Conservation (phyloP, 2,888 invertebrate genomes). For the Epiblema foenella region DNA sequence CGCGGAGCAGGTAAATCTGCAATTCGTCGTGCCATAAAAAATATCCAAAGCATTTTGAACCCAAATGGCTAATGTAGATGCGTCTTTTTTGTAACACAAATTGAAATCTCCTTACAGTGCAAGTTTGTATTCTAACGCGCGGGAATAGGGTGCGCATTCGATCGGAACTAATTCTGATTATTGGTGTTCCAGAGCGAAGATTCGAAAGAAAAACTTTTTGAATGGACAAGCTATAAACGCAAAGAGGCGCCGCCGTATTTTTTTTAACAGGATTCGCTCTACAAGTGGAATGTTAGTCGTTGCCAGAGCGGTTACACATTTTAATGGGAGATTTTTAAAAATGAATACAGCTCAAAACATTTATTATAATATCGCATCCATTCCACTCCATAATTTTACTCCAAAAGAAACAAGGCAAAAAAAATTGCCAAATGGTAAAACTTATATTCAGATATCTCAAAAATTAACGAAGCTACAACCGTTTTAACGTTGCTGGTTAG, state of each 20-base stretch:
- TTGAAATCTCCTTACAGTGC: constrained; percentile 40
- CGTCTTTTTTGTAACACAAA: constrained; percentile 40
- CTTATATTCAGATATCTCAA: too few species aligned
- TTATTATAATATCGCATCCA: too few species aligned
- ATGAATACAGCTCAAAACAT: constrained; percentile 9
- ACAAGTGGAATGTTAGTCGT: constrained; percentile 44
- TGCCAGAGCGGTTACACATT: constrained; percentile 37
- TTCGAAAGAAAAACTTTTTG: constrained; percentile 52
- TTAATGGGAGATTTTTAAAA: constrained; percentile 37
- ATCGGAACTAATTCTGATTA: constrained; percentile 50
- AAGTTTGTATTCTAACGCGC: constrained; percentile 55
- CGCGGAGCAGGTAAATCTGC: constrained; percentile 72
- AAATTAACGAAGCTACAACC: too few species aligned
- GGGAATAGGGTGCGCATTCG: constrained; percentile 57
- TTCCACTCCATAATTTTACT: too few species aligned
- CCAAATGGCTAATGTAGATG: constrained; percentile 32
- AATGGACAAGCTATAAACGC: constrained; percentile 49
- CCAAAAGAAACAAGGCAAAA: too few species aligned
- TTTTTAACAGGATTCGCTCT: constrained; percentile 43
- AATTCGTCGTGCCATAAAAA: constrained; percentile 61
- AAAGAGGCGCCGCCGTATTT: constrained; percentile 45
- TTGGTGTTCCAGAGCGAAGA: constrained; percentile 63
- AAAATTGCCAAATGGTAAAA: too few species aligned
- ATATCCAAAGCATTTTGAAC: constrained; percentile 53
- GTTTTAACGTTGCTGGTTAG: too few species aligned